A percentile compares a stretch with the other conserved stretches of the same genome.
Conservation (phyloP, 1,140 invertebrate species). For the Aphelenchoides besseyi region DNA sequence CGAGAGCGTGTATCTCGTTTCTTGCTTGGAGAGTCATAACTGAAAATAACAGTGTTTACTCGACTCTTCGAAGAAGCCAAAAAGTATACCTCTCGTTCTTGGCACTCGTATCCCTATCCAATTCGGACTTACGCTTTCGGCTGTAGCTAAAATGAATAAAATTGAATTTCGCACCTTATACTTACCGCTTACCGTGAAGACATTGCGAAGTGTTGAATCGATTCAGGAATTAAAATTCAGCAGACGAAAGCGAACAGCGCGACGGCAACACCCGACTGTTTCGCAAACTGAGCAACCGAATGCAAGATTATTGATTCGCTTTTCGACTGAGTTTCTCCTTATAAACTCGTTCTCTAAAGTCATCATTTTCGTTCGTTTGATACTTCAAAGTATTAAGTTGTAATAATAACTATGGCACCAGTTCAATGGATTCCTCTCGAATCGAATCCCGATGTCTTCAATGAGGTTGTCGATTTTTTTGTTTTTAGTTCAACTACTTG, state of each 20-base stretch:
- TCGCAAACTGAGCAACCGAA: too few species aligned
- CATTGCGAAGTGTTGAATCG: not conserved
- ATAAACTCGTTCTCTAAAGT: not conserved
- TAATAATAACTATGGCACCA: not conserved
- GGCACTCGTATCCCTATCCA: constrained; percentile 19
- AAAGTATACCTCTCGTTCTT: not conserved
- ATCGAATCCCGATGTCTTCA: constrained; percentile 52
- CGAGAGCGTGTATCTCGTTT: not conserved
- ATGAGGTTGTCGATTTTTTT: constrained; percentile 32
- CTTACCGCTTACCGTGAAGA: constrained; percentile 7
- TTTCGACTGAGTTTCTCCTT: too few species aligned
- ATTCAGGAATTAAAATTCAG: not conserved
- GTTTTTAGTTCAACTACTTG: constrained; percentile 14
- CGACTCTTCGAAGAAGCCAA: not conserved
- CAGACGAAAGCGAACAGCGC: not conserved
- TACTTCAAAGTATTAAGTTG: not conserved
- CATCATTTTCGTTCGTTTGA: constrained; percentile 5
- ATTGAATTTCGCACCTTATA: not conserved
- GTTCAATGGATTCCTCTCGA: constrained; percentile 44
- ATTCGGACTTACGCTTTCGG: constrained; percentile 8
- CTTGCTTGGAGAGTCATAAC: not conserved
- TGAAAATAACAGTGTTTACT: not conserved
- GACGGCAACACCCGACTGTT: not conserved
- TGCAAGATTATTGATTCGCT: too few species aligned
- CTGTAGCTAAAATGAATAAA: constrained; percentile 9